Conservation (phyloP, 2,113 vertebrate genomes). For the Ptychochromis oligacanthus region DNA sequence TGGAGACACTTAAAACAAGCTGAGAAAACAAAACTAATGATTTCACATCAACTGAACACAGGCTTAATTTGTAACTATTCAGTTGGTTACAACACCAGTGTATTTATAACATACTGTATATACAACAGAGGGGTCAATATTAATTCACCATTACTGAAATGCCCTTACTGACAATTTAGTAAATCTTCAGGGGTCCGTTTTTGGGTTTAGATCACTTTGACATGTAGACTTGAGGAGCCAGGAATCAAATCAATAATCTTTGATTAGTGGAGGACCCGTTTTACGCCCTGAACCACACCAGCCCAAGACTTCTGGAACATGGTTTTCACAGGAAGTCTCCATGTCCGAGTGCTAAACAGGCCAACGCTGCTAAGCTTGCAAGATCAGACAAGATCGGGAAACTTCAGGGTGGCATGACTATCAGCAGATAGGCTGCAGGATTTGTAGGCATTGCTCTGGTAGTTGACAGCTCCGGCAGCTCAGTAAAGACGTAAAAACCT, state of each 20-base stretch:
- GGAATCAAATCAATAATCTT: background rate
- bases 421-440: background rate
- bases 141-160: background rate
- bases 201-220: background rate
- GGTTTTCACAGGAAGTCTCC: background rate
- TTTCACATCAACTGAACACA: background rate
- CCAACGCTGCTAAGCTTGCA: too few relatives aligned
- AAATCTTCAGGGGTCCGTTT: background rate
- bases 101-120: background rate
- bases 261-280: background rate
- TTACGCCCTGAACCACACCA: background rate
- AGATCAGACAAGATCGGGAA: background rate
- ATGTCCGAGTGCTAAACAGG: background rate
- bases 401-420: background rate
- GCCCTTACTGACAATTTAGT: background rate
- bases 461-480: background rate
- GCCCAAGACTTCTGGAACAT: background rate
- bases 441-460: background rate
- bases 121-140: background rate
- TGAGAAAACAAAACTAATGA: constrained; percentile 27
- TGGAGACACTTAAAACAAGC: constrained; percentile 13
- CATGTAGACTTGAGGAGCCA: too few relatives aligned
- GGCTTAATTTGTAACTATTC: background rate
- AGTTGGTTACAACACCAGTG: background rate
- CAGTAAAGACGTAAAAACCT: constrained; percentile 4